phyloP scores from a whole-genome alignment of 2,888 invertebrate genomes.

The Zele albiditarsus region DNA sequence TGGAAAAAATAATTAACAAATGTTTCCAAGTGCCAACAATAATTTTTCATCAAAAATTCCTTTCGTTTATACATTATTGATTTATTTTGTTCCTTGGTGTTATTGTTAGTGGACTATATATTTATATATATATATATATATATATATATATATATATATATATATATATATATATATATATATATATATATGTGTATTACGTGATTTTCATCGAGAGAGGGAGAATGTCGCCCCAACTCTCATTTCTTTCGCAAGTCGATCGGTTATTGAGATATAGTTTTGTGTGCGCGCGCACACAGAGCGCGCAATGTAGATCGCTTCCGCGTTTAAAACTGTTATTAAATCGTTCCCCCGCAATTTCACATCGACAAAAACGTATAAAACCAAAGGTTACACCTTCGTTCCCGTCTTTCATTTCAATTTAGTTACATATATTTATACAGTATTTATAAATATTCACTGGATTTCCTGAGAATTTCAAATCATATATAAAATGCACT shows the following conservation, averaged over 20 bases:
- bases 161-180: no score
- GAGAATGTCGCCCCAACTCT: slow-evolving; percentile 56
- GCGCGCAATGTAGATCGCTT: slow-evolving; percentile 54
- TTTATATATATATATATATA: no score
- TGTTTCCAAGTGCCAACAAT: no score
- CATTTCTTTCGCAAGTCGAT: slow-evolving; percentile 57
- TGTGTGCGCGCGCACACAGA: slow-evolving; percentile 41
- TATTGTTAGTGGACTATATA: not conserved
- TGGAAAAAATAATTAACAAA: no score
- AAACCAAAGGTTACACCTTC: not conserved
- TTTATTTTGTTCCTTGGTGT: not conserved
- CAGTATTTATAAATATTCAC: not conserved
- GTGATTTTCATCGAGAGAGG: slow-evolving; percentile 34
- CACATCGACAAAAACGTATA: not conserved
- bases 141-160: no score
- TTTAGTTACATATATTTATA: not conserved
- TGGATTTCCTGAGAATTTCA: no score
- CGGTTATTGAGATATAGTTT: slow-evolving; percentile 42
- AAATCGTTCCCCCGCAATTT: slow-evolving; percentile 41
- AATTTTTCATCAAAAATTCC: no score
- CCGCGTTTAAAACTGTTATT: slow-evolving; percentile 58
- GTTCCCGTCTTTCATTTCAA: not conserved
- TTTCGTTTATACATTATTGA: no score
- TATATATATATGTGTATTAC: no score
- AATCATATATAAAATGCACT: no score